Base-by-base conservation (phyloP, 2,888 invertebrate species). In the Leptopilina drosophilae region DNA sequence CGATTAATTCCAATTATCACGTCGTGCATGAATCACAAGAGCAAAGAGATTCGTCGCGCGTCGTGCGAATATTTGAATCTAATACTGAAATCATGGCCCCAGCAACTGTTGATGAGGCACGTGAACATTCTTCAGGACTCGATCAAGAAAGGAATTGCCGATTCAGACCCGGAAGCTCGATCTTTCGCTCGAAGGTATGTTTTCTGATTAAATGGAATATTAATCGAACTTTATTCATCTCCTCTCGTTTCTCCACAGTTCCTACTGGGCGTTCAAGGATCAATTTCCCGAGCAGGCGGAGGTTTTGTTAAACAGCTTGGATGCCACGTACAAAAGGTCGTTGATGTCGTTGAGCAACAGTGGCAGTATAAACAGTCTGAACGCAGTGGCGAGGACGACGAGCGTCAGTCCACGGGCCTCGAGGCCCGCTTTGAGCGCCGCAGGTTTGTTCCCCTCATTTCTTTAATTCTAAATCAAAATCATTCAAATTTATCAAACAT, bases 251-350 rank as follows among this genome's bases (percentile, higher is more conserved):
- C 66, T 67, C 82, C 89, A 80, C 90, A 97, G 97, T 89, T 97
- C 98, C n/a, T 99, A 95, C 92, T 96, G 96, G 94, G 95, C 96
- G 15, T 98, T 97, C 92, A 95, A 96, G 77, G 95, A 96, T 2
- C 97, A 97, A 89, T 99, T 98, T 92, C 97, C 97, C 0, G 96
- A 96, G 2, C 96, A 97, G 86, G 98, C 98, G 0, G 98, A 98
- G 82, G 93, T 94, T 42, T 92, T 99, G 83, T 94, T 98, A 87
- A 94, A 95, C 78, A 95, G 96, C 0, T 93, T 99, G 76, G 99
- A 99, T 89, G 94, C 95, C 1, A 95, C 93, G 76, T 95, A 96
- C 89, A 94, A 95, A 90, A 93, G 95, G 84, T 94, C 95, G 80
- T 90, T 96, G 53, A 93, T 95, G 87, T 94, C 95, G 87, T 90